phyloP scores from a whole-genome alignment of 2,888 invertebrate genomes.

The Cylloceria caligata region DNA sequence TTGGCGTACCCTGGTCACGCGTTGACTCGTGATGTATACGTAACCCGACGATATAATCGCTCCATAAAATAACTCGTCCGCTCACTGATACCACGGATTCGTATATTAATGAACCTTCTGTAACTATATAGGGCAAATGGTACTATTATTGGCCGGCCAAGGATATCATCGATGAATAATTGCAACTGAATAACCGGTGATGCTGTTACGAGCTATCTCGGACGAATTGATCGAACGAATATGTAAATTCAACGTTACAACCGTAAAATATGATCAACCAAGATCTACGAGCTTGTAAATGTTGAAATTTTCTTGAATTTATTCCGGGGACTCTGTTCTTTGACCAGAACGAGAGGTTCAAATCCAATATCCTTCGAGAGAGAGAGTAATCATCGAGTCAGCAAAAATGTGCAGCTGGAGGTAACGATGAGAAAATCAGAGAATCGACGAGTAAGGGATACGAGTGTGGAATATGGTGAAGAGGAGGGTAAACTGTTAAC shows the following conservation, averaged over 20 bases:
- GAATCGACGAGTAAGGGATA: slow-evolving; percentile 20
- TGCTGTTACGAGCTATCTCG: too few relatives aligned
- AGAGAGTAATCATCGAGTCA: slow-evolving; percentile 2
- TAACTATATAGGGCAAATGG: not conserved
- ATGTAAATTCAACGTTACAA: not conserved
- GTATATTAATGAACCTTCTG: slow-evolving; percentile 25
- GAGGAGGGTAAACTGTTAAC: slow-evolving; percentile 37
- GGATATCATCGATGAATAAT: not conserved
- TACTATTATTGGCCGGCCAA: not conserved
- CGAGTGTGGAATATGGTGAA: slow-evolving; percentile 39
- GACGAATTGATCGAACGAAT: not conserved
- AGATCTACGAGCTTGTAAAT: not conserved
- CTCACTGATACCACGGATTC: slow-evolving; percentile 4
- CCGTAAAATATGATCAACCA: not conserved
- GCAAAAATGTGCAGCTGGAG: slow-evolving; percentile 5
- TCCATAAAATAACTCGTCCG: slow-evolving; percentile 40
- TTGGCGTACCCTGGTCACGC: slow-evolving; percentile 51
- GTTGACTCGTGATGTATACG: slow-evolving; percentile 51
- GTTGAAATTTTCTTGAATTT: not conserved
- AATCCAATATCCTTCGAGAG: not conserved
- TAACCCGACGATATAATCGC: slow-evolving; percentile 50
- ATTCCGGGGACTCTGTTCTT: not conserved
- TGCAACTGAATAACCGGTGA: too few relatives aligned
- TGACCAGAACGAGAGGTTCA: not conserved
- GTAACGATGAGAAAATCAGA: slow-evolving; percentile 30